A percentile compares a stretch with the other conserved stretches of the same genome.
Conservation (phyloP, 2,797 vertebrate species). For the Gymnothorax javanicus region DNA sequence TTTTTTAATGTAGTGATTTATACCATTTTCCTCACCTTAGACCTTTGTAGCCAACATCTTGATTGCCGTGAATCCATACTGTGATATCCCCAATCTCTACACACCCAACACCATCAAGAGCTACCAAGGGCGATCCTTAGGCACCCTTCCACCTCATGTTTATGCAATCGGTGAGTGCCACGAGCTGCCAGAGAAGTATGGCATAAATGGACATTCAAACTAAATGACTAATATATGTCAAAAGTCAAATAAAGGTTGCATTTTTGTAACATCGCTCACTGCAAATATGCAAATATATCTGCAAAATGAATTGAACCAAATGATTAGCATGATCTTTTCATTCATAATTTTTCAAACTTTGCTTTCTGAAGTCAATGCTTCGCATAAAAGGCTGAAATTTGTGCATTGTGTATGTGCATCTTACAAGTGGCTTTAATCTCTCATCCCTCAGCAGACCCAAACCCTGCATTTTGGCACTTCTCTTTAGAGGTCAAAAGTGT, state of each 20-base stretch:
- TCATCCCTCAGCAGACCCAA: background rate
- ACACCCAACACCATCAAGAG: constrained; percentile 85
- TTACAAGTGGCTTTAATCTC: background rate
- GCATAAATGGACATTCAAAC: background rate
- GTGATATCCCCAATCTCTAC: constrained; percentile 92
- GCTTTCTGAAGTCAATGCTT: background rate
- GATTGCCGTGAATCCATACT: constrained; percentile 98
- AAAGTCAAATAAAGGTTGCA: background rate
- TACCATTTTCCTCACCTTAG: constrained; percentile 62
- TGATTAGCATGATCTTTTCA: too few relatives aligned
- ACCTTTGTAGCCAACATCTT: constrained; percentile 97
- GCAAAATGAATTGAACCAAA: background rate
- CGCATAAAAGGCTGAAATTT: background rate
- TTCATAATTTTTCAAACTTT: too few relatives aligned
- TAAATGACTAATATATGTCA: background rate
- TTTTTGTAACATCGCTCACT: background rate
- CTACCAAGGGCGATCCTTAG: constrained; percentile 90
- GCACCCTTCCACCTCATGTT: constrained; percentile 91
- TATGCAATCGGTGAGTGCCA: constrained; percentile 87
- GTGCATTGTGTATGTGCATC: background rate
- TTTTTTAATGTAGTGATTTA: background rate
- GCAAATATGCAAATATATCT: background rate
- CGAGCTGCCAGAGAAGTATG: background rate
- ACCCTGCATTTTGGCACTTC: background rate
- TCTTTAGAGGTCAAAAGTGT: background rate